Evolutionary conservation across 2,113 vertebrate species (phyloP).

Genomic region (Megatriorchis doriae): DNA sequence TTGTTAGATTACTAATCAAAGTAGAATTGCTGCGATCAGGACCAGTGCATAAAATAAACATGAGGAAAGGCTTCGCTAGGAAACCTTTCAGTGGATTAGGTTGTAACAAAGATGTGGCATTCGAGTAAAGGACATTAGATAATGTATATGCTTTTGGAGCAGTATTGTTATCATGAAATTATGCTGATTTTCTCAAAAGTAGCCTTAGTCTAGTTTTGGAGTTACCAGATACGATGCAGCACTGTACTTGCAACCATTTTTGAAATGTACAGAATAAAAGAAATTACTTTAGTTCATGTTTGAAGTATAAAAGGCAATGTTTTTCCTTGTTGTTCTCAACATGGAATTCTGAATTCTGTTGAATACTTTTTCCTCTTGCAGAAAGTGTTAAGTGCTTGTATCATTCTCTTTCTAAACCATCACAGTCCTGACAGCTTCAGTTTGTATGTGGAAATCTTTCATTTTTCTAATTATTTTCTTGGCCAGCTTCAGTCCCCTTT

Average conservation of each 20-base stretch:
- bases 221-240: neutral
- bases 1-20: constrained; percentile 62
- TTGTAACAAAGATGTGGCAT: neutral
- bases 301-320: neutral
- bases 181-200: neutral
- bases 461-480: neutral
- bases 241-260: neutral
- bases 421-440: neutral
- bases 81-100: constrained; percentile 42
- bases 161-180: neutral
- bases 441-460: neutral
- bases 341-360: neutral
- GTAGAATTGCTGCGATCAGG: constrained; percentile 20
- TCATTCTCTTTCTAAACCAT: neutral
- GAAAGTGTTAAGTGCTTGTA: neutral
- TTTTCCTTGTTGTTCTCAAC: neutral
- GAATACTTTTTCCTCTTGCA: neutral
- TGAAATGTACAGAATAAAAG: neutral
- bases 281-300: neutral
- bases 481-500: neutral
- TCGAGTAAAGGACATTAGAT: neutral
- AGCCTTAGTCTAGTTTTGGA: neutral
- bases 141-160: neutral
- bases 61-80: constrained; percentile 17
- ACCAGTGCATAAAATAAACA: constrained; percentile 49